Conservation (phyloP, 2,888 invertebrate species). For the Harpalus rubripes region DNA sequence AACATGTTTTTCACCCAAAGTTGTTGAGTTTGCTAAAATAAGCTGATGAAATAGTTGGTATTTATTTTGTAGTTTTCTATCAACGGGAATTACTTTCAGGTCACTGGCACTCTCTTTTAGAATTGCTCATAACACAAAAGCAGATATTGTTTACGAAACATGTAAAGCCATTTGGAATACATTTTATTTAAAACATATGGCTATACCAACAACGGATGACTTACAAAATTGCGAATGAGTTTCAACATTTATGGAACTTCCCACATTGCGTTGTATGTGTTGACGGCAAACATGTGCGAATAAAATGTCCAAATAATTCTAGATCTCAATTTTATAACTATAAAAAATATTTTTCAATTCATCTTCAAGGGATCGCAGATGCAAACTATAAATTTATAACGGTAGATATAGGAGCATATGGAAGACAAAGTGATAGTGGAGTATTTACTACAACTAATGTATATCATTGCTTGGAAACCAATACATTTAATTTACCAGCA, state of each 20-base stretch:
- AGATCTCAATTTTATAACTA: constrained; percentile 69
- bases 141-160: too few relatives aligned
- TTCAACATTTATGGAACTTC: constrained; percentile 69
- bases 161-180: too few relatives aligned
- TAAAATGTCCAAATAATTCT: constrained; percentile 53
- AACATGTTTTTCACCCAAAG: too few relatives aligned
- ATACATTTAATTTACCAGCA: neutral
- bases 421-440: neutral
- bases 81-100: too few relatives aligned
- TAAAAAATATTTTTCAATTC: constrained; percentile 68
- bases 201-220: neutral
- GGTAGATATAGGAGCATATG: constrained; percentile 68
- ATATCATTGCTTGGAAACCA: neutral
- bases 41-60: too few relatives aligned
- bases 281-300: constrained; percentile 69
- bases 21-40: too few relatives aligned
- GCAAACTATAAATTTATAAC: constrained; percentile 68
- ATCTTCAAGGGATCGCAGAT: constrained; percentile 69
- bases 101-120: too few relatives aligned
- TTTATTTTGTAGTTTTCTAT: too few relatives aligned
- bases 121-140: too few relatives aligned
- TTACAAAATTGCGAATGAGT: constrained; percentile 62
- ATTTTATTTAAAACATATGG: too few relatives aligned
- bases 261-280: constrained; percentile 70
- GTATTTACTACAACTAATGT: neutral